Base-by-base conservation (phyloP, 2,888 invertebrate genomes). In the Plebejus argus region DNA sequence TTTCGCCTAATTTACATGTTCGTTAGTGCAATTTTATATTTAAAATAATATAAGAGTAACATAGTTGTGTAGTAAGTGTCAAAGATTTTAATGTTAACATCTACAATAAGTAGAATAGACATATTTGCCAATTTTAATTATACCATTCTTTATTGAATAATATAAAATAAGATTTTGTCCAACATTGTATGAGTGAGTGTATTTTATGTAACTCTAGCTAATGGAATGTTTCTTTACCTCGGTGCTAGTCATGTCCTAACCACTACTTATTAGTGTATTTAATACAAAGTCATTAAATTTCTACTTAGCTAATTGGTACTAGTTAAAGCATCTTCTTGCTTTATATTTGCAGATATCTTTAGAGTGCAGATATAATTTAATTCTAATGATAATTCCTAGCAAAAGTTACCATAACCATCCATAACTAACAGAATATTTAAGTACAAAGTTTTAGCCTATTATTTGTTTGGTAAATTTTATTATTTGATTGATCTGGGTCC, bases 241-340 rank as follows among this genome's bases (percentile, higher is more conserved):
- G 84, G 83, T 85, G 85, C 86, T 87, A 87, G 86, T 87, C 86
- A 86, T 83, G 77, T 77, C 77, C 79, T 79, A 74, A 78, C 74
- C 71, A 78, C 74, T 77, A 76, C 75, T 76, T 66, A 49, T 28
- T 74, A 28, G 28, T 61, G 61, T 53, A 45, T 49, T 23, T 49
- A 74, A 49, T 70, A 74, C 49, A 72, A 71, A 20, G 72, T 45
- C 72, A 10, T 72, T 49, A 23, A 23, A 71, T 6, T 20, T n/a
- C 39, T 28, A 66, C 28, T 6, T 5, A 66, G 66, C 15, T 66
- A 66, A 66, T 28, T 18, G 53, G 15, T 53, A 18, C 18, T 53
- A 45, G 45, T 12, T 53, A 53, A 53, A 53, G 53, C 53, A 53
- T 53, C 18, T 5, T 53, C 53, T 53, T 18, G 53, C 53, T 49